phyloP scores from a whole-genome alignment of 2,797 vertebrate species.

The Staurois parvus region DNA sequence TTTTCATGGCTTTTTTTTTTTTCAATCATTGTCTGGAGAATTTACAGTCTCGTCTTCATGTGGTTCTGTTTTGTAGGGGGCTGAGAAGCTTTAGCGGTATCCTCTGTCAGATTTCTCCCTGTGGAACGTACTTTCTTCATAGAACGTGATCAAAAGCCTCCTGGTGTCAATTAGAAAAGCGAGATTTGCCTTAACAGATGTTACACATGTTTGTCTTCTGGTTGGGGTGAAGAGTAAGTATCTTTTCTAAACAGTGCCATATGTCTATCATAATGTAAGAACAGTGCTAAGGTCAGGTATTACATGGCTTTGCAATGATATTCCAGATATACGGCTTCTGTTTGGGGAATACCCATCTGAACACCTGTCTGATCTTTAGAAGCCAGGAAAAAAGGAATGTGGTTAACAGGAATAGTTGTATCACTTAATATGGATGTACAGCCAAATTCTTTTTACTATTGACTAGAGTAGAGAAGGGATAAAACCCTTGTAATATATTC shows the following conservation, averaged over 20 bases:
- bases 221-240: conserved; percentile 39
- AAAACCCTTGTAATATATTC: no score
- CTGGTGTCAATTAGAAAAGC: conserved; percentile 56
- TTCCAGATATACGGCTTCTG: not conserved
- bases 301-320: conserved; percentile 34
- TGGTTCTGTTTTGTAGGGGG: conserved; percentile 51
- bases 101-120: conserved; percentile 48
- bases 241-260: conserved; percentile 49
- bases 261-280: conserved; percentile 37
- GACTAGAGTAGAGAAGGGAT: no score
- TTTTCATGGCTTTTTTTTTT: not conserved
- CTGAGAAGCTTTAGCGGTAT: conserved; percentile 6
- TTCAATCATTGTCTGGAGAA: conserved; percentile 23
- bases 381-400: not conserved
- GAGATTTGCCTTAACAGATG: conserved; percentile 54
- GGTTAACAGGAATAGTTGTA: conserved; percentile 2
- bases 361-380: not conserved
- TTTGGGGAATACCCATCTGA: conserved; percentile 20
- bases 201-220: conserved; percentile 39
- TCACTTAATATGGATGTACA: not conserved
- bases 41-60: conserved; percentile 29
- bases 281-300: conserved; percentile 35
- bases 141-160: conserved; percentile 58
- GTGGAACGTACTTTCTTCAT: conserved; percentile 46
- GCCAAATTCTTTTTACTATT: no score